Evolutionary conservation across 2,797 vertebrate species (phyloP).

Genomic region (Leptatherina wallacei): DNA sequence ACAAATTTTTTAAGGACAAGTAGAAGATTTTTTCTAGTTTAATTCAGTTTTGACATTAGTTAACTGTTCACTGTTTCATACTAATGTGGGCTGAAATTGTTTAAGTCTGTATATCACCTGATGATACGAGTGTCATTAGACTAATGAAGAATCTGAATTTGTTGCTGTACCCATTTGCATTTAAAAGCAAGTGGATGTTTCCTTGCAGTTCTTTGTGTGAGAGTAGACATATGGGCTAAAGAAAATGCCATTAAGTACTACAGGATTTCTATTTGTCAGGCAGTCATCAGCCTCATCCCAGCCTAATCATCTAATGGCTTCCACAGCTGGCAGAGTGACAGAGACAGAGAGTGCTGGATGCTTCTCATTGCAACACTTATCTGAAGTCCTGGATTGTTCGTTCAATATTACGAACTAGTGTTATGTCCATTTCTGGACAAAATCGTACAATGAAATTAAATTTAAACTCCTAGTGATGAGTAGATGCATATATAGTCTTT

Average conservation of each 20-base stretch:
- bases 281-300: slow-evolving; percentile 53
- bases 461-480: too few species aligned
- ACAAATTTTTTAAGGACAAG: too few species aligned
- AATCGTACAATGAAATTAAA: too few species aligned
- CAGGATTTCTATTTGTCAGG: slow-evolving; percentile 54
- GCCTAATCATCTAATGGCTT: slow-evolving; percentile 64
- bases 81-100: slow-evolving; percentile 40
- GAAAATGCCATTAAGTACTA: slow-evolving; percentile 46
- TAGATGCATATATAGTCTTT: too few species aligned
- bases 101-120: slow-evolving; percentile 31
- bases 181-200: slow-evolving; percentile 39
- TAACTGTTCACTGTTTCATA: slow-evolving; percentile 25
- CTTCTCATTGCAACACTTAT: too few species aligned
- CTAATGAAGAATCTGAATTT: neutral
- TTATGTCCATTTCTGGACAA: too few species aligned
- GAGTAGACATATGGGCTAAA: slow-evolving; percentile 31
- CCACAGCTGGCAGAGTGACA: slow-evolving; percentile 39
- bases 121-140: slow-evolving; percentile 25
- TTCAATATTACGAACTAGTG: too few species aligned
- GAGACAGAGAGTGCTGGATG: slow-evolving; percentile 8
- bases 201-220: slow-evolving; percentile 25
- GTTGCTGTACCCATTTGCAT: slow-evolving; percentile 8
- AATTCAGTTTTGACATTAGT: neutral
- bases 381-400: too few species aligned
- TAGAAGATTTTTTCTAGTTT: slow-evolving; percentile 14